These are phyloP conservation scores for Coranthus polyacanthus DNA, from an alignment of 2,797 vertebrate species.

Conservation along the genomic window DNA sequence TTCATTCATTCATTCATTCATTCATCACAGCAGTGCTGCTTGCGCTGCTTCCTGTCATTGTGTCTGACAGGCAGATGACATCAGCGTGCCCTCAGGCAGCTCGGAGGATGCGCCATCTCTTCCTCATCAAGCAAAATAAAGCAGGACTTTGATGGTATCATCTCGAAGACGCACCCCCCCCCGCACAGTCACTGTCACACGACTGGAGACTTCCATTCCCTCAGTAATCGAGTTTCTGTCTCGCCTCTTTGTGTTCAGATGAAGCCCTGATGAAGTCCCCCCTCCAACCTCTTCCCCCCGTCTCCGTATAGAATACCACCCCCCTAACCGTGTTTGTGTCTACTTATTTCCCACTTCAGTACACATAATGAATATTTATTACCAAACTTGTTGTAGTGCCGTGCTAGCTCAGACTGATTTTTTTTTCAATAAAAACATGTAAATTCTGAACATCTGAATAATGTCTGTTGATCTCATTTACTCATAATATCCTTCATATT, in stretches of 20 bases:
- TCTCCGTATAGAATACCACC: constrained; percentile 31
- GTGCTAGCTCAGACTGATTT: not conserved
- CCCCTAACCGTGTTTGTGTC: constrained; percentile 37
- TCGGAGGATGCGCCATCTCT: constrained; percentile 68
- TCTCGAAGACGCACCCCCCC: constrained; percentile 63
- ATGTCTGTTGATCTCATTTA: constrained; percentile 14
- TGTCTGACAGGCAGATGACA: constrained; percentile 82
- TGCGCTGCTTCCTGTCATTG: constrained; percentile 68
- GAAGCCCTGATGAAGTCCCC: constrained; percentile 73
- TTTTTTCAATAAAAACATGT: constrained; percentile 5
- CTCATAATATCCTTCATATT: constrained; percentile 2
- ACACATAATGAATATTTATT: constrained; percentile 65
- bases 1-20: constrained; percentile 55
- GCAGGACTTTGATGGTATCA: constrained; percentile 83
- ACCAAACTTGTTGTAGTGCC: constrained; percentile 18
- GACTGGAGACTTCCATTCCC: constrained; percentile 78
- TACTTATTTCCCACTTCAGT: constrained; percentile 62
- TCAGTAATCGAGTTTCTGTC: constrained; percentile 81
- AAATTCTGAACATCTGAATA: constrained; percentile 21
- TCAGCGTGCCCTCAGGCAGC: constrained; percentile 71
- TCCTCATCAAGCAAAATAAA: constrained; percentile 85
- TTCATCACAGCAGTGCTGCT: not conserved
- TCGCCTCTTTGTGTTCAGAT: constrained; percentile 76
- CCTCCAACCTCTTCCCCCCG: constrained; percentile 10
- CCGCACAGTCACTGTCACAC: constrained; percentile 72